Conservation (phyloP, 2,888 invertebrate species). For the Isotomurus palustris region DNA sequence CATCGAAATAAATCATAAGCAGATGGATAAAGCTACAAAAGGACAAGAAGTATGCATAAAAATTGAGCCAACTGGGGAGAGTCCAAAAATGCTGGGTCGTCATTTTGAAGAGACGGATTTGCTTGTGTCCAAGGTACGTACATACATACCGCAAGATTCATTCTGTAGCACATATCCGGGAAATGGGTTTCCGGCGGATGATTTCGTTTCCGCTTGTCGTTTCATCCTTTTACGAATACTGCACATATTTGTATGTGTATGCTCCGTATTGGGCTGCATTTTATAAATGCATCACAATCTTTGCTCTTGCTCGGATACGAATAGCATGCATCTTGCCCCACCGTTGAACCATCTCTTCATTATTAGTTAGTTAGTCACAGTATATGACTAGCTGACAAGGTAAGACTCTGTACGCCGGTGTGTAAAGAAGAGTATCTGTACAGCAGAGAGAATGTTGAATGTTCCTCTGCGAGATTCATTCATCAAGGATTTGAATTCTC, state of each 20-base stretch:
- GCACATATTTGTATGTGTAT: not conserved
- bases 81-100: constrained; percentile 96
- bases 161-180: constrained; percentile 33
- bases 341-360: too few relatives aligned
- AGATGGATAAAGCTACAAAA: constrained; percentile 87
- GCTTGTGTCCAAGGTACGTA: constrained; percentile 83
- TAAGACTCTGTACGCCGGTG: too few relatives aligned
- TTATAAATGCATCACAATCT: not conserved
- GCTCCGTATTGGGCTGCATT: not conserved
- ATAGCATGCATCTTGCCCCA: too few relatives aligned
- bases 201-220: constrained; percentile 34
- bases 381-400: too few relatives aligned
- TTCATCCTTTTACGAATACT: constrained; percentile 14
- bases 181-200: constrained; percentile 43
- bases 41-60: constrained; percentile 95
- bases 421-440: too few relatives aligned
- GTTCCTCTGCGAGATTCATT: not conserved
- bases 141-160: not conserved
- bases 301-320: not conserved
- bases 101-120: constrained; percentile 97
- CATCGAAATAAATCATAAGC: constrained; percentile 92
- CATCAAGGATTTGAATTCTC: not conserved
- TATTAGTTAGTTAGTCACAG: too few relatives aligned
- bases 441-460: not conserved
- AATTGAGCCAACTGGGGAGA: constrained; percentile 96